Percentiles rank a stretch among this genome's conserved stretches.
Evolutionary conservation across 2,113 vertebrate genomes (phyloP).

Genomic region (Capreolus pygargus): DNA sequence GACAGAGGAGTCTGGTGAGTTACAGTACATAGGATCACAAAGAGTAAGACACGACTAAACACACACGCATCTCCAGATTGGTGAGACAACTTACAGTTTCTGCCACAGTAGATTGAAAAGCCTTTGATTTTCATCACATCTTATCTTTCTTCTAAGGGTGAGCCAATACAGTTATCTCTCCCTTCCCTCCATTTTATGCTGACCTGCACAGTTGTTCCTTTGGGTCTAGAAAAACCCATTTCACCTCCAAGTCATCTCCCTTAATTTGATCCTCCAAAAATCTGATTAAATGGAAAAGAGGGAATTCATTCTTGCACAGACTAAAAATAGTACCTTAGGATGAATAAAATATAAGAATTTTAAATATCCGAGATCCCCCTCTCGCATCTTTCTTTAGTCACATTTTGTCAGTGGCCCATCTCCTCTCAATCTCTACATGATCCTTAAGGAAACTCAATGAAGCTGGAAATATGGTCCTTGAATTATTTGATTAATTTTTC

Average conservation of each 20-base stretch:
- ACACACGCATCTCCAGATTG: neutral
- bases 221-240: neutral
- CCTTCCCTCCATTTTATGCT: neutral
- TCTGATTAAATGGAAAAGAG: neutral
- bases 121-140: neutral
- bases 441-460: neutral
- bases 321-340: neutral
- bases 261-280: conserved; percentile 19
- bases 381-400: neutral
- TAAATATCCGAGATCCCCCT: neutral
- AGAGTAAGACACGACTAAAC: neutral
- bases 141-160: neutral
- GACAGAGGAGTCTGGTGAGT: neutral
- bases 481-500: conserved; percentile 22
- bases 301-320: neutral
- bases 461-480: neutral
- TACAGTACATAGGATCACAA: neutral
- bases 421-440: neutral
- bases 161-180: neutral
- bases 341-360: neutral
- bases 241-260: neutral
- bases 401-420: neutral
- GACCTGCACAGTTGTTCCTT: neutral
- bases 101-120: neutral
- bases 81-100: neutral